Conservation (phyloP, 2,888 invertebrate genomes). For the Eurois occulta region DNA sequence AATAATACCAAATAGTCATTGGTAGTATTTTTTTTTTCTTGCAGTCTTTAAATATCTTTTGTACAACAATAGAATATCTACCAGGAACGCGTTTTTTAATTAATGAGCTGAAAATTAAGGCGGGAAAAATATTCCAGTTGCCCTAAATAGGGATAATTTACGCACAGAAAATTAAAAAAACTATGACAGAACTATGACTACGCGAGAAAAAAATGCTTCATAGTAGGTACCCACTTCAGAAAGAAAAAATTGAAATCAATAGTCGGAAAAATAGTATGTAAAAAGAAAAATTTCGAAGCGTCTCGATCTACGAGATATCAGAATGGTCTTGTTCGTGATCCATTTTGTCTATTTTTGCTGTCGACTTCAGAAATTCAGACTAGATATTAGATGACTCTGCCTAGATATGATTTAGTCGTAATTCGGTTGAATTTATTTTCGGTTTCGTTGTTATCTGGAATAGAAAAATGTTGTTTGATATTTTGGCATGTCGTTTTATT, state of each 20-base stretch:
- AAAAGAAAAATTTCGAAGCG: slow-evolving; percentile 11
- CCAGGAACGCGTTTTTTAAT: no score
- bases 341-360: slow-evolving; percentile 54
- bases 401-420: slow-evolving; percentile 54
- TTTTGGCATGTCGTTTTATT: background rate
- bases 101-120: no score
- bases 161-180: background rate
- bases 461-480: slow-evolving; percentile 13
- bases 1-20: no score
- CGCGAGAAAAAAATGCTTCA: slow-evolving; percentile 7
- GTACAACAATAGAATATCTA: no score
- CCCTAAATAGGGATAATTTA: background rate
- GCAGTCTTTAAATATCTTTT: no score
- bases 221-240: background rate
- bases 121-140: no score
- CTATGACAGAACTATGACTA: background rate
- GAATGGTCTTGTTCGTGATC: slow-evolving; percentile 18
- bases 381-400: slow-evolving; percentile 28
- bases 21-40: no score
- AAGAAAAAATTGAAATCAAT: slow-evolving; percentile 31
- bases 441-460: background rate
- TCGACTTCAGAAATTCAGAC: slow-evolving; percentile 49
- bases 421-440: slow-evolving; percentile 49
- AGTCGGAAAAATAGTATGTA: slow-evolving; percentile 3
- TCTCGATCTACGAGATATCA: slow-evolving; percentile 32